Evolutionary conservation across 2,113 vertebrate genomes (phyloP), one percentile per base, ranked within the genome.

Genomic region (Lipotes vexillifer): DNA sequence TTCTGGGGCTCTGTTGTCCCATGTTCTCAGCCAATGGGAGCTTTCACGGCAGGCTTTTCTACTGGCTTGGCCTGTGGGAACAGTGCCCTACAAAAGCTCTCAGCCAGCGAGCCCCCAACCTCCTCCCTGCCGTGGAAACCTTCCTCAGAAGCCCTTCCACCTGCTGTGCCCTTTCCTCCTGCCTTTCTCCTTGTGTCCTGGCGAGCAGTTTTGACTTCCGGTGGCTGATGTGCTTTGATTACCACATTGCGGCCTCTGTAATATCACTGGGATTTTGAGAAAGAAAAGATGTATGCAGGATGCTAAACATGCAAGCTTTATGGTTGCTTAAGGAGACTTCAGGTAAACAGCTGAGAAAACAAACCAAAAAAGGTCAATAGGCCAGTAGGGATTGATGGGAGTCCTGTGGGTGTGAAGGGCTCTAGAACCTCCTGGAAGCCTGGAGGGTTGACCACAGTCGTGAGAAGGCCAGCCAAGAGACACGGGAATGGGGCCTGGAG

Each of bases 401-500:
- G 36, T 23, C 75, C 61, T 20, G 29, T 6, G 23, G 21, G 31
- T 31, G 4, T 11, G 3, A 89, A 38, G 66, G 81, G 21, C 13
- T n/a, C 12, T 5, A 21, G 61, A 59, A 21, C 17, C 2, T 52
- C 29, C 5, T 11, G 61, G 59, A 59, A 66, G 38, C 63, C 38
- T 29, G 21, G 3, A 6, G 44, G 49, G 21, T 7, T 36, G 31
- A 69, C 59, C 12, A 36, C 2, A 4, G 49, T 1, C 1, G 1
- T 29, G 33, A 69, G 44, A 49, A 59, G 41, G 84, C 8, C 61
- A 46, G 6, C 29, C 25, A 3, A 3, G 75, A 41, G 69, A 63
- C 38, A 41, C 17, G 0, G 17, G 27, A 15, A 2, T 11, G 2
- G 8, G 4, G 77, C 2, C 9, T 3, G 27, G 38, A n/a, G 9